These are phyloP conservation scores for Drosophila pruinosa DNA, from an alignment of 1,140 invertebrate genomes.

Conservation along the genomic window DNA sequence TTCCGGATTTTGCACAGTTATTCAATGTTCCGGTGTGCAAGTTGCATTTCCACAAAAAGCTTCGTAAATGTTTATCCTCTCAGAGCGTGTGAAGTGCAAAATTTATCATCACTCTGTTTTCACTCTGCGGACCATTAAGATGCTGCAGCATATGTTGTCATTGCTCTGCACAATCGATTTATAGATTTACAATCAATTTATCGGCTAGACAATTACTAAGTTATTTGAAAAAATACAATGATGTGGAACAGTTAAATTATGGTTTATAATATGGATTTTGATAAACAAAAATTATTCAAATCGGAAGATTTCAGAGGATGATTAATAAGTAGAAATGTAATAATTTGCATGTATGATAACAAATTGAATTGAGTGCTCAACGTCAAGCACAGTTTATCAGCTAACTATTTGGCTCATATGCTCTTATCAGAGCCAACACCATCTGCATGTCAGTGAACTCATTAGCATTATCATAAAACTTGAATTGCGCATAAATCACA, in stretches of 20 bases:
- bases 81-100: constrained; percentile 10
- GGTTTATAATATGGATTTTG: too few relatives aligned
- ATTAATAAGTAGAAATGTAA: neutral
- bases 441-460: constrained; percentile 28
- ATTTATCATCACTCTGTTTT: constrained; percentile 6
- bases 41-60: constrained; percentile 27
- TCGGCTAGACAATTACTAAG: too few relatives aligned
- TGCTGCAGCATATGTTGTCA: neutral
- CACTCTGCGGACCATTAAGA: neutral
- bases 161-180: neutral
- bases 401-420: neutral
- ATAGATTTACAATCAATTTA: neutral
- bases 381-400: neutral
- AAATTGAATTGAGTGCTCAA: too few relatives aligned
- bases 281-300: too few relatives aligned
- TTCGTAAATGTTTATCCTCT: constrained; percentile 53
- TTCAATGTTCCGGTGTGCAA: constrained; percentile 33
- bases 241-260: too few relatives aligned
- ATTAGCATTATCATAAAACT: constrained; percentile 36
- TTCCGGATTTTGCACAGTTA: constrained; percentile 63
- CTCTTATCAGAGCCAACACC: constrained; percentile 7
- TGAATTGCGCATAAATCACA: constrained; percentile 54
- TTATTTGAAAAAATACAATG: too few relatives aligned
- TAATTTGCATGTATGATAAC: neutral
- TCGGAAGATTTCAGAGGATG: too few relatives aligned